phyloP scores from a whole-genome alignment of 2,888 invertebrate species.

The Trachelus tabidus region DNA sequence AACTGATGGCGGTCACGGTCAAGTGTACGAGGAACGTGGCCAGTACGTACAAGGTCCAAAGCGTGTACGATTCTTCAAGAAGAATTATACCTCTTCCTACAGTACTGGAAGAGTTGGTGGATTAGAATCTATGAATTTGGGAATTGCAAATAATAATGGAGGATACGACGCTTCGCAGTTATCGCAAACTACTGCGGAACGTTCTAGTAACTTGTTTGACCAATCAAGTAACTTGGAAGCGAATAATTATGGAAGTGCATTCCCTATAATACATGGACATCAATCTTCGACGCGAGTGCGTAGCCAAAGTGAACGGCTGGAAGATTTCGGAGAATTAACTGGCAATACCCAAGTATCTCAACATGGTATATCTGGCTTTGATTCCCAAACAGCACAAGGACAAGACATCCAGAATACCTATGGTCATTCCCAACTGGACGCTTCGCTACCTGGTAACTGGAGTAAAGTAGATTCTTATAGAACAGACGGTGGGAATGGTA shows the following conservation, averaged over 20 bases:
- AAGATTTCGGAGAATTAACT: conserved; percentile 8
- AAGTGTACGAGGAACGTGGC: conserved; percentile 47
- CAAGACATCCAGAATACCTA: conserved; percentile 5
- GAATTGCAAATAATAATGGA: not conserved
- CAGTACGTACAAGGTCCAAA: conserved; percentile 34
- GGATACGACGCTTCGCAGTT: not conserved
- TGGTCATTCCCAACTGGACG: not conserved
- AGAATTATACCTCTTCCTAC: conserved; percentile 27
- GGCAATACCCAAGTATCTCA: conserved; percentile 26
- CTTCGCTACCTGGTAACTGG: conserved; percentile 24
- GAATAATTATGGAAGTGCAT: not conserved
- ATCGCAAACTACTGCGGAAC: not conserved
- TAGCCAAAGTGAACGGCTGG: not conserved
- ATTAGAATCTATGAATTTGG: conserved; percentile 2
- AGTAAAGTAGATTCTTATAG: conserved; percentile 28
- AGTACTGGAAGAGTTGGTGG: conserved; percentile 9
- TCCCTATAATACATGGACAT: not conserved
- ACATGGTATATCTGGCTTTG: conserved; percentile 11
- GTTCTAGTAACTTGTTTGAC: not conserved
- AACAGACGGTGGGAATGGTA: conserved; percentile 26
- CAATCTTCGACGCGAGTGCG: not conserved
- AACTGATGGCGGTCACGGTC: conserved; percentile 47
- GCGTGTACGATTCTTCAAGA: conserved; percentile 24
- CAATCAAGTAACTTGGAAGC: not conserved
- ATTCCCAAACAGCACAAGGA: conserved; percentile 18